Conservation (phyloP, 1,140 invertebrate genomes). For the Dysdera silvatica region DNA sequence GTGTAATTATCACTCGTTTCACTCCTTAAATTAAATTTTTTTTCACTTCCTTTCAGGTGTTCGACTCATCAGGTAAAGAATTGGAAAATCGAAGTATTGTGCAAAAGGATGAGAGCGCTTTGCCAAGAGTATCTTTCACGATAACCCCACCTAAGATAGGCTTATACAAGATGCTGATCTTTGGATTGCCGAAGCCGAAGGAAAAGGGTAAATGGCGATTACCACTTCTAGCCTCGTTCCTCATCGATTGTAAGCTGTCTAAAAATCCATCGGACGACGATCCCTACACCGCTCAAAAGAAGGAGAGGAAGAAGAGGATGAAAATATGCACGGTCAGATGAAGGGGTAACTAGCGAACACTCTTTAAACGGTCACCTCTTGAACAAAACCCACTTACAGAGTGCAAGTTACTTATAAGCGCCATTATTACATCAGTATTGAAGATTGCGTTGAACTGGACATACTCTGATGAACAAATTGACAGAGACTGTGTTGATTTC, state of each 20-base stretch:
- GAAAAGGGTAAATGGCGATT: constrained; percentile 40
- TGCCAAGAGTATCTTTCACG: constrained; percentile 37
- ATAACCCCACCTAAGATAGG: constrained; percentile 40
- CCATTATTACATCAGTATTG: no score
- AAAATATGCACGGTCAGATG: constrained; percentile 16
- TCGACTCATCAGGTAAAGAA: constrained; percentile 36
- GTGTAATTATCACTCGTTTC: no score
- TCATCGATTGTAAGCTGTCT: constrained; percentile 41
- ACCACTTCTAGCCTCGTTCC: constrained; percentile 40
- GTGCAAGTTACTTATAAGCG: no score
- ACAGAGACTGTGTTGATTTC: no score
- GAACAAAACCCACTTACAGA: no score
- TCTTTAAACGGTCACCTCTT: no score
- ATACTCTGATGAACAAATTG: no score
- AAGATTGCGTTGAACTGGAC: no score
- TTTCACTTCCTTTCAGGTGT: constrained; percentile 30
- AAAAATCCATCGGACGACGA: constrained; percentile 34
- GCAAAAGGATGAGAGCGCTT: constrained; percentile 37
- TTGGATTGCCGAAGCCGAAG: constrained; percentile 41
- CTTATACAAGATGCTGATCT: constrained; percentile 42
- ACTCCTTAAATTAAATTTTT: no score
- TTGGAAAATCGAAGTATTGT: constrained; percentile 37
- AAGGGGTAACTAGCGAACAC: no score
- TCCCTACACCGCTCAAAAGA: constrained; percentile 19
- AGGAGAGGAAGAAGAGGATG: constrained; percentile 14